Percentiles rank a stretch among this genome's conserved stretches.
phyloP scores from a whole-genome alignment of 2,888 invertebrate species.

The Sesamia inferens region DNA sequence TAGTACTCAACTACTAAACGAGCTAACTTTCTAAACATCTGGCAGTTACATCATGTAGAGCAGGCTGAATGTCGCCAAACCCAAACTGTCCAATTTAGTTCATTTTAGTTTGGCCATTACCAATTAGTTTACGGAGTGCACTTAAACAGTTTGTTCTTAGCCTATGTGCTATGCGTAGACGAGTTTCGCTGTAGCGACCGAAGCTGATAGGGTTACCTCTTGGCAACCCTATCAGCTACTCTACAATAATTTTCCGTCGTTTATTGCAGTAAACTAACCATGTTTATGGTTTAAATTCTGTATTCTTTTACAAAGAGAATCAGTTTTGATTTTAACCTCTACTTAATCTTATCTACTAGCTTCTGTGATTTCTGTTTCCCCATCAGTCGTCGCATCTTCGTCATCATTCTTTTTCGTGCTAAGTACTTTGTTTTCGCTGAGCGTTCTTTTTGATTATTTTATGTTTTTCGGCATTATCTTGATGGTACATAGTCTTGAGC shows the following conservation, averaged over 20 bases:
- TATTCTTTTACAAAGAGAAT: neutral
- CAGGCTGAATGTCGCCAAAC: constrained; percentile 32
- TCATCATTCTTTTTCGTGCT: no score
- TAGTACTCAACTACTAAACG: constrained; percentile 10
- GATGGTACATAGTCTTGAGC: neutral
- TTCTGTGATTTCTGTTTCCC: neutral
- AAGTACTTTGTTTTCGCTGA: neutral
- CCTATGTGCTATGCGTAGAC: constrained; percentile 53
- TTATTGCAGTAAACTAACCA: neutral
- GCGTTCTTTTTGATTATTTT: neutral
- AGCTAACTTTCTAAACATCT: constrained; percentile 34
- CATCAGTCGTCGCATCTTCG: neutral
- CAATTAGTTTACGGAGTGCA: constrained; percentile 68
- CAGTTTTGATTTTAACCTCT: neutral
- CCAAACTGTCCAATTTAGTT: constrained; percentile 53
- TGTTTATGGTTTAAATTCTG: constrained; percentile 3
- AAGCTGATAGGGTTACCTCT: constrained; percentile 47
- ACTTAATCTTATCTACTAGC: neutral
- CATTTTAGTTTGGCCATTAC: constrained; percentile 68
- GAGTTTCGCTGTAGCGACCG: constrained; percentile 30
- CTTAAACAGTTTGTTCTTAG: constrained; percentile 71
- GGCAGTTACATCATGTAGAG: constrained; percentile 19
- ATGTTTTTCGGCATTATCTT: neutral
- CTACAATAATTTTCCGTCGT: neutral
- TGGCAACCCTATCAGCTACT: no score